Conservation (phyloP, 2,888 invertebrate genomes). For the Willowsia nigromaculata region DNA sequence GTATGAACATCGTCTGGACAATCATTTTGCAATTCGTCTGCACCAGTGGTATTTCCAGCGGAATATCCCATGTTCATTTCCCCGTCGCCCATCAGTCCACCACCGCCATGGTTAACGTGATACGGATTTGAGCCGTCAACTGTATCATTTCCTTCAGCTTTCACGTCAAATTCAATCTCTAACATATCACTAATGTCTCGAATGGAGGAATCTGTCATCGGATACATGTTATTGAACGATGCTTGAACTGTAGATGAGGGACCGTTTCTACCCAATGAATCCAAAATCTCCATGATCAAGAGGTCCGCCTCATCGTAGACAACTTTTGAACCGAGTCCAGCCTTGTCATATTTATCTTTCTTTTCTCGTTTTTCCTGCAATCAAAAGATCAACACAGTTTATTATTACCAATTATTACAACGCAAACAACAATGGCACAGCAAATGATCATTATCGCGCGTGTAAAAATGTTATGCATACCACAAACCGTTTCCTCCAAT, state of each 20-base stretch:
- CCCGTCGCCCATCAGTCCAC: not conserved
- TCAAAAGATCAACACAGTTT: not conserved
- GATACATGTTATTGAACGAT: not conserved
- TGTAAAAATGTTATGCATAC: not conserved
- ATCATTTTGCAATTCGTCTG: not conserved
- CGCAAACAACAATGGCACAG: not conserved
- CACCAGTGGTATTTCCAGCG: not conserved
- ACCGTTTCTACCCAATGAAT: constrained; percentile 37
- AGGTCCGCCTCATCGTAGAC: constrained; percentile 59
- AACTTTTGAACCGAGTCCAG: constrained; percentile 23
- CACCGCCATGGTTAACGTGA: not conserved
- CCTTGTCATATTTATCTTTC: constrained; percentile 45
- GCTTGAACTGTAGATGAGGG: not conserved
- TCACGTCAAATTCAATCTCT: constrained; percentile 52
- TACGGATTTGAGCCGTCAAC: constrained; percentile 2
- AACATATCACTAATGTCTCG: constrained; percentile 41
- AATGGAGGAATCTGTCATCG: not conserved
- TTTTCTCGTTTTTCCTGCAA: constrained; percentile 58
- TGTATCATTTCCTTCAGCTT: not conserved
- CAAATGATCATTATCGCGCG: not conserved
- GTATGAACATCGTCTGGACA: constrained; percentile 26
- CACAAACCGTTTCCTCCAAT: constrained; percentile 67
- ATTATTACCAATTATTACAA: not conserved
- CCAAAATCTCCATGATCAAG: constrained; percentile 52
- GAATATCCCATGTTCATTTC: not conserved